Percentiles rank a stretch among this genome's conserved stretches.
phyloP scores from a whole-genome alignment of 2,888 invertebrate species.

The Andrena haemorrhoa region DNA sequence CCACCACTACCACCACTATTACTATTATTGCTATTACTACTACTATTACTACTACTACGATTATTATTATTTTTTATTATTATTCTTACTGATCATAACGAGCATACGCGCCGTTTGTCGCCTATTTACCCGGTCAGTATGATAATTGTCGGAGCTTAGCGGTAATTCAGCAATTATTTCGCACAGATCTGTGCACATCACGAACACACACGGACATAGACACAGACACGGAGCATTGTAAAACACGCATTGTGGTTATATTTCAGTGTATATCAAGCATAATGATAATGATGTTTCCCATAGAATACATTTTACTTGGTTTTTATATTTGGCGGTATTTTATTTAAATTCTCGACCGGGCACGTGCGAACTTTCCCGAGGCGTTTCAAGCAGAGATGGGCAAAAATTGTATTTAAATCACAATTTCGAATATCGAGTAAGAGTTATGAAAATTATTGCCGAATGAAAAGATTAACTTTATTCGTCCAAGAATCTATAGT shows the following conservation, averaged over 20 bases:
- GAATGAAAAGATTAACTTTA: too few relatives aligned
- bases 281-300: constrained; percentile 84
- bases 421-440: too few relatives aligned
- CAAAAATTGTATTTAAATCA: too few relatives aligned
- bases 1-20: constrained; percentile 14
- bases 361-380: constrained; percentile 22
- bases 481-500: too few relatives aligned
- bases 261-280: constrained; percentile 83
- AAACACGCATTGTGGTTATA: constrained; percentile 81
- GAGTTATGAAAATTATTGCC: too few relatives aligned
- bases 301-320: constrained; percentile 85
- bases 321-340: constrained; percentile 82
- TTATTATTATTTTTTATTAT: constrained; percentile 18
- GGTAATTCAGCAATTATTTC: constrained; percentile 80
- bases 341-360: constrained; percentile 67
- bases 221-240: constrained; percentile 78
- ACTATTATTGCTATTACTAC: constrained; percentile 7
- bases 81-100: constrained; percentile 56
- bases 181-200: constrained; percentile 65
- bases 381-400: not conserved
- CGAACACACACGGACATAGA: constrained; percentile 15
- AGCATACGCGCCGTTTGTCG: constrained; percentile 78
- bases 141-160: constrained; percentile 77
- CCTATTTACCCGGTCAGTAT: constrained; percentile 80
- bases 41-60: constrained; percentile 8